These are phyloP conservation scores for Nasonia longicornis DNA, from an alignment of 1,140 invertebrate genomes.

Conservation along the genomic window DNA sequence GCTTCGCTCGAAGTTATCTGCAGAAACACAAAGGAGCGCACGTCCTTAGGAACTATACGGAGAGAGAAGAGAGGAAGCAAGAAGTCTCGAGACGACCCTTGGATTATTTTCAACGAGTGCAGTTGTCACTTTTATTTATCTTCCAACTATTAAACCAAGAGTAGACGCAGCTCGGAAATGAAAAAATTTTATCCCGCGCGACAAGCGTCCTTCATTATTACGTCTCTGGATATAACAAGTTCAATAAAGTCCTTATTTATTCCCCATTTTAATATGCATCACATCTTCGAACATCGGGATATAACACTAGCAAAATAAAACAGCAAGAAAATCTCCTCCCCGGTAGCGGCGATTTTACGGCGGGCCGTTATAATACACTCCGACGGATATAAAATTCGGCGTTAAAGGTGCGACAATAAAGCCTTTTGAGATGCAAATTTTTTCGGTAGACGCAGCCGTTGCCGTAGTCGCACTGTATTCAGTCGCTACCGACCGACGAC, in stretches of 20 bases:
- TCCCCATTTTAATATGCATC: neutral
- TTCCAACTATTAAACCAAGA: neutral
- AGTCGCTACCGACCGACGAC: neutral
- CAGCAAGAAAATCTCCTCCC: neutral
- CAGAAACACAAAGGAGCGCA: neutral
- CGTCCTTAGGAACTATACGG: neutral
- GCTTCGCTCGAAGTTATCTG: neutral
- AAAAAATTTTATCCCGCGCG: neutral
- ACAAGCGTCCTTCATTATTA: neutral
- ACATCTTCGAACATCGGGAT: neutral
- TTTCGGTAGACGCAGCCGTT: neutral
- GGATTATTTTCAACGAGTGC: neutral
- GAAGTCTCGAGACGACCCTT: neutral
- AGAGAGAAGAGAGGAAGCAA: neutral
- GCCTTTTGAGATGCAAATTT: constrained; percentile 8
- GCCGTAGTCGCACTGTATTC: too few species aligned
- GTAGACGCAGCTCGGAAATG: neutral
- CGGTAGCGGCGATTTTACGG: neutral
- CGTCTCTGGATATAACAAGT: neutral
- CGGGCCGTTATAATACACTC: neutral
- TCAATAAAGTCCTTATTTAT: neutral
- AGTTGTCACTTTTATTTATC: constrained; percentile 1
- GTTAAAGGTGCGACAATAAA: constrained; percentile 22
- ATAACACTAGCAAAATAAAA: neutral
- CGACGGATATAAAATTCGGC: constrained; percentile 7